Base-by-base conservation (phyloP, 1,140 invertebrate genomes). In the Drosophila melanogaster region DNA sequence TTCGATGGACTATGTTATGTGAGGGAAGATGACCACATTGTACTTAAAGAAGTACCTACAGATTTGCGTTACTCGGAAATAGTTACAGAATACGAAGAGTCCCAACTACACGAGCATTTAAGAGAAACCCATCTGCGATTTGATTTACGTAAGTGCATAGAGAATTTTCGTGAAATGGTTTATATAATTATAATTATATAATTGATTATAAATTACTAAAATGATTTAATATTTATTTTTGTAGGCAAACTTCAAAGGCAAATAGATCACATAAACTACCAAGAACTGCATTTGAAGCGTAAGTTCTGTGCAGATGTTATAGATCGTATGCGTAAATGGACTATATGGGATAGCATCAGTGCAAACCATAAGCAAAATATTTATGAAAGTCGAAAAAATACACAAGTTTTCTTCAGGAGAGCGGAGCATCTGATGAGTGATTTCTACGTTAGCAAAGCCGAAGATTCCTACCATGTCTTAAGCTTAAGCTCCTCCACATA, bases 251-350 rank as follows among this genome's bases (percentile, higher is more conserved):
- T 24, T 0, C 46, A 40, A 2, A 14, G 33, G 5, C 54, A 46
- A 8, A n/a, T 60, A 0, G 17, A 62, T 1, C 7, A 66, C 1
- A 33, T 74, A 0, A 8, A 46, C 1, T 37, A 22, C 1, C 26
- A 35, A 0, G 37, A 47, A 17, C 7, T 7, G 5, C 10, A 30
- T 0, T 6, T 19, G 0, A 40, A 38, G 3, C 12, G 19, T 1
- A 22, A 49, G 4, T 86, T 86, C 35, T 86, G 81, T n/a, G 11
- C 51, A 3, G 61, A 80, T 19, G 65, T 86, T 12, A 64, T 71
- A 6, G 7, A 47, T 0, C 77, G 61, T 30, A 78, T 86, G 78
- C 49, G 46, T 3, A 46, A 71, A 15, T 86, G 81, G 77, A 51
- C 3, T 1, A 11, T 50, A 10, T 33, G 24, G 24, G 11, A n/a